Conservation (phyloP, 2,113 vertebrate species). For the Ginglymostoma cirratum region DNA sequence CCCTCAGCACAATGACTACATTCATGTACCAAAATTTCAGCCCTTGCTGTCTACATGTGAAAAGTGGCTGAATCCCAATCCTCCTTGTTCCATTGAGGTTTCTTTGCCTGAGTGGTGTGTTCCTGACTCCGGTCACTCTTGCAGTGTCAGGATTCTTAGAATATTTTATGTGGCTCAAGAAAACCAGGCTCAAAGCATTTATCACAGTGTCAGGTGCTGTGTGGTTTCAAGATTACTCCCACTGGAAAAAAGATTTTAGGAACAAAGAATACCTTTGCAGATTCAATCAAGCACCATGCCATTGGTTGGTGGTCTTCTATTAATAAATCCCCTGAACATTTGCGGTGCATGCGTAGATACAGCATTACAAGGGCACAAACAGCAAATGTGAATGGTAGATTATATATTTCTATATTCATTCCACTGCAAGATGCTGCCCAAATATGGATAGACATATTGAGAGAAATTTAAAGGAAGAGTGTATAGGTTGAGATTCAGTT, state of each 20-base stretch:
- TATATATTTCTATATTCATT: neutral
- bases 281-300: neutral
- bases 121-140: neutral
- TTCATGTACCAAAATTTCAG: neutral
- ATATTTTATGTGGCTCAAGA: neutral
- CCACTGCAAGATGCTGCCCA: neutral
- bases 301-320: neutral
- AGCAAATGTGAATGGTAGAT: neutral
- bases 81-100: neutral
- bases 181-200: neutral
- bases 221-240: neutral
- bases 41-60: neutral
- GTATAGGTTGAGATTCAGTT: neutral
- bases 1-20: neutral
- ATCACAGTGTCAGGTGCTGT: neutral
- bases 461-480: neutral
- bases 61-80: neutral
- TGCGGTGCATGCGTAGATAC: too few relatives aligned
- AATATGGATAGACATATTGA: neutral
- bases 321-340: neutral
- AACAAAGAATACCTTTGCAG: too few relatives aligned
- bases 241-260: neutral
- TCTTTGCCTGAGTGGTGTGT: neutral
- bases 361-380: neutral
- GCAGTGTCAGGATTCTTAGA: neutral